phyloP scores from a whole-genome alignment of 2,113 vertebrate species.

The Xenopus borealis region DNA sequence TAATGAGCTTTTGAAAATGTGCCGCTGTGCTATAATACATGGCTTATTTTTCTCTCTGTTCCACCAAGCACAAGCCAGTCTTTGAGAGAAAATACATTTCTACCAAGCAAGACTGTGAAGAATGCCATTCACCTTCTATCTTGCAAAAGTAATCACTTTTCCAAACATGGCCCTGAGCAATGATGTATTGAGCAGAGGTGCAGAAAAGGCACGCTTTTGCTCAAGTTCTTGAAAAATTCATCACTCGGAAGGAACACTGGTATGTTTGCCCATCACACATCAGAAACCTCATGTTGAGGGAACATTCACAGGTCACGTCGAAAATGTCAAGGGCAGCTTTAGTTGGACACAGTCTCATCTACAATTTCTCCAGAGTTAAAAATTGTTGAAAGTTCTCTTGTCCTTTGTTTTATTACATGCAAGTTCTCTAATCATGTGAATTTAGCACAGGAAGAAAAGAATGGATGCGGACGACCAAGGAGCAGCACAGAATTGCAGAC shows the following conservation, averaged over 20 bases:
- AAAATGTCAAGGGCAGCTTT: too few relatives aligned
- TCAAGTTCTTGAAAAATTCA: slow-evolving; percentile 23
- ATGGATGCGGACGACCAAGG: too few relatives aligned
- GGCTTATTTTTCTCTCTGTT: slow-evolving; percentile 2
- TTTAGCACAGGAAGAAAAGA: too few relatives aligned
- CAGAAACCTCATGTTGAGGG: neutral
- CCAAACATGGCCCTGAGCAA: slow-evolving; percentile 39
- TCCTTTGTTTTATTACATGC: too few relatives aligned
- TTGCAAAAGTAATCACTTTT: slow-evolving; percentile 47
- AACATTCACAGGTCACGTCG: too few relatives aligned
- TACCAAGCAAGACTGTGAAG: slow-evolving; percentile 18
- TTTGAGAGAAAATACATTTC: slow-evolving; percentile 22
- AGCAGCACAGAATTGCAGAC: too few relatives aligned
- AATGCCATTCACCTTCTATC: neutral
- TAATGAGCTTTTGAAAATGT: neutral
- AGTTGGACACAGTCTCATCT: too few relatives aligned
- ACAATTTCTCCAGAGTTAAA: too few relatives aligned
- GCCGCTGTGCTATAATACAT: neutral
- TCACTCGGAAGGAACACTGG: slow-evolving; percentile 26
- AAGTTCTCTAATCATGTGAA: too few relatives aligned
- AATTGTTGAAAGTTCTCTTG: neutral
- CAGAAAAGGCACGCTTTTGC: slow-evolving; percentile 29
- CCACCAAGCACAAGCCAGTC: neutral
- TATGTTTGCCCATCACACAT: neutral
- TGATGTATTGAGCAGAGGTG: slow-evolving; percentile 45